Base-by-base conservation (phyloP, 2,888 invertebrate genomes). In the Tholera decimalis region DNA sequence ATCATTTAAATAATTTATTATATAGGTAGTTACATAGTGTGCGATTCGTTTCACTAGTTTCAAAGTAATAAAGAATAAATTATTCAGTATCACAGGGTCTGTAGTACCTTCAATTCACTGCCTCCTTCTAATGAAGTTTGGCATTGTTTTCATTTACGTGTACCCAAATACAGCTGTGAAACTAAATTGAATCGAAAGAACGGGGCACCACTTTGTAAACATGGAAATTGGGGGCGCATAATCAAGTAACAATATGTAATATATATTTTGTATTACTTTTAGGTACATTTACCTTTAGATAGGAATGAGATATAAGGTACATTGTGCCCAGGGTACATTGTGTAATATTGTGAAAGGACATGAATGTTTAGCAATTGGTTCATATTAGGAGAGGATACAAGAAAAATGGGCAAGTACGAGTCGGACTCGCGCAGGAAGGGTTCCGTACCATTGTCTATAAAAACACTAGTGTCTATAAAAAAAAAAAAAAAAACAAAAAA, bases 161-260 rank as follows among this genome's bases (percentile, higher is more conserved):
- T 56, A 44, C 47, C 54, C 49, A 68, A 71, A 71, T 44, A 71
- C 54, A 67, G 58, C 30, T 60, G 60, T 41, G 53, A 18, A 75
- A 74, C 39, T n/a, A 71, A 72, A 68, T 75, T 68, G 41, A 68
- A 68, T 69, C 18, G 53, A 44, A 54, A 73, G 51, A 50, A 67
- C 35, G 15, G 18, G 24, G 41, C 55, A 35, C 43, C 18, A 26
- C 66, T 60, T 71, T 74, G 50, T 51, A 37, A 68, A 60, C 55
- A 59, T 60, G 22, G 44, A 68, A 55, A 60, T 68, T 7, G 75
- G 55, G 51, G 49, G 8, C 44, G 26, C 35, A 49, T 69, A 59
- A 22, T 50, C 39, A 30, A 53, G 30, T 65, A 20, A 51, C 33
- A 2, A 41, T 44, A 55, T 62, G 2, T 43, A 63, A 71, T 20